These are phyloP conservation scores for Caenorhabditis inopinata DNA, from an alignment of 1,140 invertebrate genomes.

Conservation along the genomic window DNA sequence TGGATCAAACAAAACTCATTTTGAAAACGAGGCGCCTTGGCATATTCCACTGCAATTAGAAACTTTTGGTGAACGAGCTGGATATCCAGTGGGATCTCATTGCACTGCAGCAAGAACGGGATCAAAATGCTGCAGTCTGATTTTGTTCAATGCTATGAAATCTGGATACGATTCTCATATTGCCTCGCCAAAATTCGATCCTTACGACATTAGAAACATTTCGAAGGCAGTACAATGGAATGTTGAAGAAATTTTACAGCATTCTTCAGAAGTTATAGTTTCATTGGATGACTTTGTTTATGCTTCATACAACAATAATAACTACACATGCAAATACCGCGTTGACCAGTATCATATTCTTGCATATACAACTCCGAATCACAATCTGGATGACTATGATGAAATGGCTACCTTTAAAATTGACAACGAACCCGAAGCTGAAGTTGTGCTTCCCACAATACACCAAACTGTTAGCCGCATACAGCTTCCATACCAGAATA, in stretches of 20 bases:
- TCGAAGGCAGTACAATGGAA: slow-evolving; percentile 14
- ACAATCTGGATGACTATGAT: slow-evolving; percentile 6
- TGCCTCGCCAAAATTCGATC: not conserved
- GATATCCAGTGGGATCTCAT: not conserved
- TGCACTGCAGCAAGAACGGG: not conserved
- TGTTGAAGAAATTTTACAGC: not conserved
- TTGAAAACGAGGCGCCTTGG: slow-evolving; percentile 1
- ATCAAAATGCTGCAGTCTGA: not conserved
- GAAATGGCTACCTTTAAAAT: not conserved
- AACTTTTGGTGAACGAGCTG: not conserved
- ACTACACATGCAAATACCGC: slow-evolving; percentile 1
- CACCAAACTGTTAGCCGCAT: not conserved
- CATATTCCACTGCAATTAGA: not conserved
- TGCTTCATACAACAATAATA: slow-evolving; percentile 2
- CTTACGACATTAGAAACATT: not conserved
- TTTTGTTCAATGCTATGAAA: slow-evolving; percentile 14
- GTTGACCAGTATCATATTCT: not conserved
- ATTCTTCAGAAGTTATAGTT: slow-evolving; percentile 9
- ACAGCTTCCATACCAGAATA: not conserved
- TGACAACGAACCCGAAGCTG: not conserved
- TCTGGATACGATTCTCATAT: slow-evolving; percentile 4
- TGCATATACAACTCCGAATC: not conserved
- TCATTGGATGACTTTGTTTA: slow-evolving; percentile 1
- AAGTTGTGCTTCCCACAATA: not conserved
- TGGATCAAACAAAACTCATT: not conserved